Percentiles rank a stretch among this genome's conserved stretches.
Conservation (phyloP, 2,113 vertebrate genomes). For the Toxotes chatareus region DNA sequence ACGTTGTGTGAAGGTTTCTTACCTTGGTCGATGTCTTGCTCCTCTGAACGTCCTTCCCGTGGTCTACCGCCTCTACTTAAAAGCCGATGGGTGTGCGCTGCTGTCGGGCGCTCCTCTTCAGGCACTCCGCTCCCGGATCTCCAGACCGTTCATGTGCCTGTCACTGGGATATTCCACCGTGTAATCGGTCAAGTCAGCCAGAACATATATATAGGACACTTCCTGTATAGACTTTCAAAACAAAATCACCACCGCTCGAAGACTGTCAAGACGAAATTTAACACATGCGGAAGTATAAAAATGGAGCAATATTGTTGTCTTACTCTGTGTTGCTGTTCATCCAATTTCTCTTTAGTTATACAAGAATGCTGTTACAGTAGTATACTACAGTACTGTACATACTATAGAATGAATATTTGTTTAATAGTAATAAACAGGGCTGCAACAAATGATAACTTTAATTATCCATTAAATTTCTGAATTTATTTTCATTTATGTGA, state of each 20-base stretch:
- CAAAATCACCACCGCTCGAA: conserved; percentile 33
- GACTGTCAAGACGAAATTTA: background rate
- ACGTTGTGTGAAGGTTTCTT: background rate
- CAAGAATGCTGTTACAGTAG: background rate
- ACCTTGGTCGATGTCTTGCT: conserved; percentile 30
- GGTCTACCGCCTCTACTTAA: conserved; percentile 20
- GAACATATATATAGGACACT: background rate
- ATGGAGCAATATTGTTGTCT: too few species aligned
- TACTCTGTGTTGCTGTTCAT: background rate
- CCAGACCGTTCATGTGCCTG: conserved; percentile 42
- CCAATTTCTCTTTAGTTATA: background rate
- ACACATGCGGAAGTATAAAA: too few species aligned
- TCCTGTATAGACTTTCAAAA: conserved; percentile 50
- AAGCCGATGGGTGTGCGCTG: conserved; percentile 34
- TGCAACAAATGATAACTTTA: background rate
- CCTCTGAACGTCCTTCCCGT: conserved; percentile 1
- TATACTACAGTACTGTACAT: background rate
- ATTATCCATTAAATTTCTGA: background rate
- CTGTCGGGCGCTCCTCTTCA: conserved; percentile 29
- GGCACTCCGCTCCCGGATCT: conserved; percentile 60
- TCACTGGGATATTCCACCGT: conserved; percentile 32
- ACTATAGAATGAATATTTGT: background rate
- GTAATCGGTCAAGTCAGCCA: background rate
- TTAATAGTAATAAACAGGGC: background rate
- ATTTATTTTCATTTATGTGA: background rate